Base-by-base conservation (phyloP, 2,888 invertebrate species). In the Oligia fasciuncula region DNA sequence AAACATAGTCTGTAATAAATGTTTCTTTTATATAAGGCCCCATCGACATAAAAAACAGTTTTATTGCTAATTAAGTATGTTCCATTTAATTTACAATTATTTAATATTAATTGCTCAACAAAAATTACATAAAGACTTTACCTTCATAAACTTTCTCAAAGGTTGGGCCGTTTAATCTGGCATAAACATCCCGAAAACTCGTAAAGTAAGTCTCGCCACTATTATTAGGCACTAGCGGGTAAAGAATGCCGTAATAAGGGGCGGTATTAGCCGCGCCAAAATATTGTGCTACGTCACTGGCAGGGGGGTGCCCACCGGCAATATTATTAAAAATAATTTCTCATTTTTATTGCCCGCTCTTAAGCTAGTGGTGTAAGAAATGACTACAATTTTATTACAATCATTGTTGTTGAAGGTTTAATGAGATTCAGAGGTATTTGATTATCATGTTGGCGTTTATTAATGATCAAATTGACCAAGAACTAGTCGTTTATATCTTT, bases 241-340 rank as follows among this genome's bases (percentile, higher is more conserved):
- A 92, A 95, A 94, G 96, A 96, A 96, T 95, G 93, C 92, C 87
- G 92, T 94, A 94, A 95, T 95, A 95, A 94, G 94, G 93, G 94
- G 89, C 79, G 86, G 85, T 87, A 92, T 92, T 92, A 93, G 92
- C 90, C 89, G 89, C 90, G 91, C 92, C 93, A 91, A 94, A 95
- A 95, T 95, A 95, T 95, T 94, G 94, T 94, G 93, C 90, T 85
- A 85, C 91, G 94, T 94, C 95, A 94, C 92, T 88, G 91, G 86
- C 90, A 82, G 89, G 90, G 91, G 89, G 89, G 91, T 89, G 77
- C 86, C 70, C 80, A 83, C 87, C 88, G 88, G 89, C 93, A 93
- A 93, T 95, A 94, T 96, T 96, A 96, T 96, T 97, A 97, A 97
- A 97, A 96, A 97, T 97, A 96, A 97, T 97, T 96, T 96, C 96